Evolutionary conservation across 2,888 invertebrate genomes (phyloP).

Genomic region (Nymphalis c-album): DNA sequence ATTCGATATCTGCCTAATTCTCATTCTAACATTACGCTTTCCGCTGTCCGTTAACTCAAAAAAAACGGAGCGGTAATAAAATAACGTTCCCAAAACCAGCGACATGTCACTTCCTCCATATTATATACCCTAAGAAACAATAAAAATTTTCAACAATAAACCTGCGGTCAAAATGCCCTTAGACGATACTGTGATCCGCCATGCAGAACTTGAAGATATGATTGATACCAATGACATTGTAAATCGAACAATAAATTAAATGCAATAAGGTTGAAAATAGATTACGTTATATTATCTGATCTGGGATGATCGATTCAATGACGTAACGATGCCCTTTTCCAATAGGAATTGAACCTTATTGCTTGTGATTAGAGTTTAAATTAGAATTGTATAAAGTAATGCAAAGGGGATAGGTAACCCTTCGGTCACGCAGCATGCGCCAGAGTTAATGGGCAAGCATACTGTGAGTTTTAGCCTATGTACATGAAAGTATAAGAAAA

Average conservation of each 20-base stretch:
- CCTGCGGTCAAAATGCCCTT: slow-evolving; percentile 59
- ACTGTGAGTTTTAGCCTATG: slow-evolving; percentile 54
- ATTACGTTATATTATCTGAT: slow-evolving; percentile 31
- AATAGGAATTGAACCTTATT: slow-evolving; percentile 6
- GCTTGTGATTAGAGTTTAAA: neutral
- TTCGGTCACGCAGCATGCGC: slow-evolving; percentile 70
- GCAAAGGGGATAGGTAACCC: slow-evolving; percentile 63
- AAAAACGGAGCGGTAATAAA: slow-evolving; percentile 54
- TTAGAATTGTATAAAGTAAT: slow-evolving; percentile 32
- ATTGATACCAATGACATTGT: neutral
- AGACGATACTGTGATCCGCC: slow-evolving; percentile 55
- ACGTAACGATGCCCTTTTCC: slow-evolving; percentile 14
- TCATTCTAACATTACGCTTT: slow-evolving; percentile 18
- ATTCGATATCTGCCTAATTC: slow-evolving; percentile 24
- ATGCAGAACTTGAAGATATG: slow-evolving; percentile 55
- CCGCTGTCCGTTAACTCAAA: slow-evolving; percentile 39
- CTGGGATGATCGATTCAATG: slow-evolving; percentile 28
- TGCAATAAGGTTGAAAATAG: slow-evolving; percentile 27
- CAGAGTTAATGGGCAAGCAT: slow-evolving; percentile 67
- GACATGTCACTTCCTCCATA: slow-evolving; percentile 68
- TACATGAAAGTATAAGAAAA: slow-evolving; percentile 47
- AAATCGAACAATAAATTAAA: slow-evolving; percentile 12
- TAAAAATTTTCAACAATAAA: slow-evolving; percentile 64
- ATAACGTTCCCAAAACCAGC: slow-evolving; percentile 65
- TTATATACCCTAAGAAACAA: slow-evolving; percentile 55